Percentiles rank a stretch among this genome's conserved stretches.
phyloP scores from a whole-genome alignment of 2,113 vertebrate species.

The Turnix velox region DNA sequence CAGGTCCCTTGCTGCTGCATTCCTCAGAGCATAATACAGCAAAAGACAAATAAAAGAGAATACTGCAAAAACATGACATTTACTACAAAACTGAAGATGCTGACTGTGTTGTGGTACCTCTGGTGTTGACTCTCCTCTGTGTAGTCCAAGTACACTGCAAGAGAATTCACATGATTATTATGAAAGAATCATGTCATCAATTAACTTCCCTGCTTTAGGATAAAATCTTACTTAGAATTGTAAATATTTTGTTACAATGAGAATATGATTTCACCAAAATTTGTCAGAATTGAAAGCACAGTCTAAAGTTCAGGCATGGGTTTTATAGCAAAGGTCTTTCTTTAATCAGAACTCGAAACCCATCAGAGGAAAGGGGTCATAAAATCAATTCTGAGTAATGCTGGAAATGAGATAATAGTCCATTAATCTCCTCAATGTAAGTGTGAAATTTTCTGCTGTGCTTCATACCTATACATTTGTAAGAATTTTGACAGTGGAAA shows the following conservation, averaged over 20 bases:
- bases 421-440: conserved; percentile 37
- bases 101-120: background rate
- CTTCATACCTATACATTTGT: background rate
- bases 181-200: background rate
- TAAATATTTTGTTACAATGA: background rate
- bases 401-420: conserved; percentile 38
- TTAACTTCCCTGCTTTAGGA: background rate
- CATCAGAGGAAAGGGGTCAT: background rate
- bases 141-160: background rate
- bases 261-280: background rate
- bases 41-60: background rate
- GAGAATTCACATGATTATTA: background rate
- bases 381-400: conserved; percentile 28
- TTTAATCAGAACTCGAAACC: background rate
- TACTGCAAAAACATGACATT: background rate
- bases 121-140: background rate
- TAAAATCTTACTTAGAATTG: background rate
- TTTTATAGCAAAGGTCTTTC: background rate
- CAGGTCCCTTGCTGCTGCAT: background rate
- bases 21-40: background rate
- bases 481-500: background rate
- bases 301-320: background rate
- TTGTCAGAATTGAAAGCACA: background rate
- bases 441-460: conserved; percentile 15
- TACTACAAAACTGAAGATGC: background rate